Base-by-base conservation (phyloP, 2,113 vertebrate species). In the Ornithorhynchus anatinus region DNA sequence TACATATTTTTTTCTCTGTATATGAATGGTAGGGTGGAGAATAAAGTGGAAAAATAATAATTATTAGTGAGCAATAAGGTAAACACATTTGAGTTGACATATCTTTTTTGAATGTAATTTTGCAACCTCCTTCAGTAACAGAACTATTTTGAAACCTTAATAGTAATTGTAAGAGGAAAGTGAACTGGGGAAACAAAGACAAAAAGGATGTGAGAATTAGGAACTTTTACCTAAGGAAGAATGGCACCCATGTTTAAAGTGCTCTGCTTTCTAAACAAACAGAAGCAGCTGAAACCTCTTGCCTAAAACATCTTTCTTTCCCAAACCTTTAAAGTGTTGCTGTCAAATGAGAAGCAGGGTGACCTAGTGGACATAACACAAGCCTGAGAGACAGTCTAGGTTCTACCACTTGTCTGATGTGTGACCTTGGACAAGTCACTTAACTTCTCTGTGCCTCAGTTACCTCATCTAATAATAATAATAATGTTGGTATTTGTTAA, bases 1-100 rank as follows among this genome's bases (percentile, higher is more conserved):
- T n/a, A n/a, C n/a, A n/a, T n/a, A n/a, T n/a, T n/a, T n/a, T n/a
- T n/a, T n/a, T n/a, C 40, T 31, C 20, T 29, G 36, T 6, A 19
- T 20, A 23, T 13, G n/a, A 36, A 76, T 35, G 25, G 5, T 7
- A 10, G 22, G 31, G 9, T 10, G 39, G 31, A 31, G 22, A 61
- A 53, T 39, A 56, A 38, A 44, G 6, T n/a, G 56, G 20, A 12
- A 65, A 68, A 68, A 38, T 44, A 59, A 60, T 22, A 53, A 65
- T 1, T 5, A 53, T 32, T 36, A 27, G 25, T 50, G 23, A 50
- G 25, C 31, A 23, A 50, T 37, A 35, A 43, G 42, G 66, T 59
- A 58, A 79, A 59, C 23, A 45, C 17, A 40, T 53, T 69, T 75
- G 69, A 83, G 52, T 38, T 66, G 51, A 50, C 32, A 42, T 16